Percentiles rank a stretch among this genome's conserved stretches.
phyloP scores from a whole-genome alignment of 2,797 vertebrate genomes.

The Galago senegalensis region DNA sequence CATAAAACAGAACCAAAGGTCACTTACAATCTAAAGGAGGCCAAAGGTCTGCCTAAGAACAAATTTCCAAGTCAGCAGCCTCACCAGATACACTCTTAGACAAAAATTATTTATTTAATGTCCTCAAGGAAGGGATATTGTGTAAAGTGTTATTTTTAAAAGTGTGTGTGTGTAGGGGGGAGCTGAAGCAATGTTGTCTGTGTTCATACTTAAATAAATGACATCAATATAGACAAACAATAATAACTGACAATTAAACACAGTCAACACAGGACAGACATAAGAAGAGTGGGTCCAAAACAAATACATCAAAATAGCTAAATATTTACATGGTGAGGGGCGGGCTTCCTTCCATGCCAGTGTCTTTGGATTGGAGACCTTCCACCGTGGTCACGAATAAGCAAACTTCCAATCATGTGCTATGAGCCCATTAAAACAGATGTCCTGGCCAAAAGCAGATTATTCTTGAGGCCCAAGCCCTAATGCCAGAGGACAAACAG shows the following conservation, averaged over 20 bases:
- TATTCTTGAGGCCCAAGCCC: not conserved
- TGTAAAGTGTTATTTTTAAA: slow-evolving; percentile 42
- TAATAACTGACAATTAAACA: slow-evolving; percentile 71
- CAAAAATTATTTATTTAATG: slow-evolving; percentile 58
- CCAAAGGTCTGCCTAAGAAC: slow-evolving; percentile 38
- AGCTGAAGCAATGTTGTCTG: slow-evolving; percentile 46
- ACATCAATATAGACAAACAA: slow-evolving; percentile 66
- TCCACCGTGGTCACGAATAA: not conserved
- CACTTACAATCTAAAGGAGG: slow-evolving; percentile 37
- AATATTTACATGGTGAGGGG: slow-evolving; percentile 63
- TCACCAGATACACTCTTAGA: slow-evolving; percentile 59
- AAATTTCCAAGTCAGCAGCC: slow-evolving; percentile 35
- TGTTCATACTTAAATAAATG: slow-evolving; percentile 68
- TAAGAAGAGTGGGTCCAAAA: slow-evolving; percentile 61
- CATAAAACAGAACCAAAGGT: slow-evolving; percentile 53
- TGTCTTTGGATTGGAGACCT: slow-evolving; percentile 18
- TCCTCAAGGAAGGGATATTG: slow-evolving; percentile 50
- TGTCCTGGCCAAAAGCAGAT: not conserved
- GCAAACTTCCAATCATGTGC: not conserved
- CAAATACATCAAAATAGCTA: slow-evolving; percentile 71
- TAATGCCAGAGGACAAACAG: not conserved
- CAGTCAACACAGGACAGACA: slow-evolving; percentile 69
- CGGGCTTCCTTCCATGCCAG: slow-evolving; percentile 2
- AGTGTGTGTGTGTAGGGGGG: not conserved
- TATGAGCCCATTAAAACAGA: not conserved